Base-by-base conservation (phyloP, 2,888 invertebrate genomes). In the Dasysyrphus tricinctus region DNA sequence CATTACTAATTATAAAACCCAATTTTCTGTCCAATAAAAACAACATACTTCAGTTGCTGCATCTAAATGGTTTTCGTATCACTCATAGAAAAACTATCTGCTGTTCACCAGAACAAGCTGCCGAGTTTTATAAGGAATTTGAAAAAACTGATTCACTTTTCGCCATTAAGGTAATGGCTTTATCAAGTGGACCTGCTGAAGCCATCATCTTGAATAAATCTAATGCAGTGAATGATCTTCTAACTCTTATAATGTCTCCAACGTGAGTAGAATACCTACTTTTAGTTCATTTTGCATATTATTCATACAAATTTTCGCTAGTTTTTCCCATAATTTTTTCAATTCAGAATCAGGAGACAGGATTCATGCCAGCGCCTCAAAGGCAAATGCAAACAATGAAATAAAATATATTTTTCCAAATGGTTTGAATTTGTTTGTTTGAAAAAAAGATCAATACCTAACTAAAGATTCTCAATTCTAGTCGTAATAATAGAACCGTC, bases 361-460 rank as follows among this genome's bases (percentile, higher is more conserved):
- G 44, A 65, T 86, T 34, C 85, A 86, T 34, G 75, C 59, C 3
- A 86, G 85, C 24, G 0, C 5, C 4, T 78, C 81, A 3, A 19
- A n/a, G 14, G 9, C 1, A 39, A 57, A n/a, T n/a, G 78, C 85
- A 3, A 24, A 2, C 5, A 63, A 51, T n/a, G 85, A 86, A 54
- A 86, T 86, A 70, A 54, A 49, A 19, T 81, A 51, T 11, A 81
- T 86, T 44, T 86, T 86, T 47, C 85, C 85, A 49, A 81, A 74
- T 54, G 49, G 85, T 85, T 44, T 1, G 47, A 12, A 7, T 19
- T 65, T 24, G 4, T 39, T 12, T 24, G 12, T 6, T 47, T 14
- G 4, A 0, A 44, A 12, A 44, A n/a, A n/a, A n/a, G 7, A 44
- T 44, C 1, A 19, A 3, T 16, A 39, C 19, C 14, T 47, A 29